Conservation (phyloP, 2,797 vertebrate genomes). For the Gambelia wislizenii region DNA sequence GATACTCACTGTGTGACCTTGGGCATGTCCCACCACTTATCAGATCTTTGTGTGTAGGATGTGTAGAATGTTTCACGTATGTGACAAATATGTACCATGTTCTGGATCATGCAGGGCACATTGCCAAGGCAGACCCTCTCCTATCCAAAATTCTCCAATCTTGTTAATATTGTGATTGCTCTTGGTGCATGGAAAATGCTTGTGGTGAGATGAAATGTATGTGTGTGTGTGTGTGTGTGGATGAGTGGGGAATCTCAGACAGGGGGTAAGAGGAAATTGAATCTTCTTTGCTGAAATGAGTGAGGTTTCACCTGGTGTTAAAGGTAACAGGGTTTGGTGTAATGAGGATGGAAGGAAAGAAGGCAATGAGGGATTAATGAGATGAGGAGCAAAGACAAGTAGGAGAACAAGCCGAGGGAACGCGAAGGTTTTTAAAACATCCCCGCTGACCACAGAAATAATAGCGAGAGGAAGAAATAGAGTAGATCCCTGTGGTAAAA, state of each 20-base stretch:
- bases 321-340: constrained; percentile 69
- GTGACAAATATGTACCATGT: no score
- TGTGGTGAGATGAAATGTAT: not conserved
- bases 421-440: constrained; percentile 74
- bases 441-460: constrained; percentile 81
- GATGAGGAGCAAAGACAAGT: constrained; percentile 79
- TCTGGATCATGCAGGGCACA: no score
- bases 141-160: no score
- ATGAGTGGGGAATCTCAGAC: constrained; percentile 12
- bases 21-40: no score
- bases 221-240: not conserved
- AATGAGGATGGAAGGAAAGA: constrained; percentile 76
- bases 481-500: constrained; percentile 96
- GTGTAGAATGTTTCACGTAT: no score
- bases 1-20: no score
- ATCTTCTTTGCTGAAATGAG: constrained; percentile 59
- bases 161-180: not conserved
- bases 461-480: constrained; percentile 90
- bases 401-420: constrained; percentile 72
- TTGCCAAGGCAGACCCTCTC: no score
- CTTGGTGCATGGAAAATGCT: not conserved
- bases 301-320: constrained; percentile 66
- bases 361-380: constrained; percentile 81
- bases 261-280: not conserved
- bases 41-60: no score